These are phyloP conservation scores for Apamea sordens DNA, from an alignment of 2,888 invertebrate genomes.

Conservation along the genomic window DNA sequence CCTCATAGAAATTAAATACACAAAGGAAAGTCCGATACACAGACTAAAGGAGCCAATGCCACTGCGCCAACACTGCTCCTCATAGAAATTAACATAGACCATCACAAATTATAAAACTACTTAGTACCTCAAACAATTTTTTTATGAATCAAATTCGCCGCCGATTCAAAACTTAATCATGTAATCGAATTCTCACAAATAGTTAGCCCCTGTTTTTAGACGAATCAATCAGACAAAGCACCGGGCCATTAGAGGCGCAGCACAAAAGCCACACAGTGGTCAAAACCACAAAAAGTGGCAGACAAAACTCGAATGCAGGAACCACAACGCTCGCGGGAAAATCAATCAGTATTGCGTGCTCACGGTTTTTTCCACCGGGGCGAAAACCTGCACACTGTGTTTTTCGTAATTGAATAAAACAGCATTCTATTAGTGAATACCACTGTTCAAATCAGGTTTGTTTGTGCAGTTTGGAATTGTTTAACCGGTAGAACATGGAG, in stretches of 20 bases:
- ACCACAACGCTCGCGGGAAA: slow-evolving; percentile 70
- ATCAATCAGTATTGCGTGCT: slow-evolving; percentile 72
- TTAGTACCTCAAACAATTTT: not conserved
- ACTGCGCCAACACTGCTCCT: not conserved
- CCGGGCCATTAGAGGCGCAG: slow-evolving; percentile 61
- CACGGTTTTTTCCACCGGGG: slow-evolving; percentile 51
- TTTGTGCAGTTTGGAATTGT: slow-evolving; percentile 46
- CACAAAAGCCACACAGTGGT: slow-evolving; percentile 64
- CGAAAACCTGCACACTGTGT: slow-evolving; percentile 54
- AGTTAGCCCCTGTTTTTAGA: slow-evolving; percentile 57
- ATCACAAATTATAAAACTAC: not conserved
- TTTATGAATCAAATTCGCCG: not conserved
- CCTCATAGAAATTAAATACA: not conserved
- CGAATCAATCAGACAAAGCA: slow-evolving; percentile 66
- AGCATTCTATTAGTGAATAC: slow-evolving; percentile 59
- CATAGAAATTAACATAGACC: not conserved
- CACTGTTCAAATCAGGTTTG: slow-evolving; percentile 54
- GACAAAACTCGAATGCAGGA: slow-evolving; percentile 68
- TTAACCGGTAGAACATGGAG: slow-evolving; percentile 18
- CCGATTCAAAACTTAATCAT: not conserved
- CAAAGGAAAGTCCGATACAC: not conserved
- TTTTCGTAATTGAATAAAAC: slow-evolving; percentile 66
- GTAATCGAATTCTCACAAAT: slow-evolving; percentile 2
- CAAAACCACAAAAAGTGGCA: slow-evolving; percentile 70
- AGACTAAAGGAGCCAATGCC: not conserved